Conservation (phyloP, 2,797 vertebrate genomes). For the Taeniopygia guttata region DNA sequence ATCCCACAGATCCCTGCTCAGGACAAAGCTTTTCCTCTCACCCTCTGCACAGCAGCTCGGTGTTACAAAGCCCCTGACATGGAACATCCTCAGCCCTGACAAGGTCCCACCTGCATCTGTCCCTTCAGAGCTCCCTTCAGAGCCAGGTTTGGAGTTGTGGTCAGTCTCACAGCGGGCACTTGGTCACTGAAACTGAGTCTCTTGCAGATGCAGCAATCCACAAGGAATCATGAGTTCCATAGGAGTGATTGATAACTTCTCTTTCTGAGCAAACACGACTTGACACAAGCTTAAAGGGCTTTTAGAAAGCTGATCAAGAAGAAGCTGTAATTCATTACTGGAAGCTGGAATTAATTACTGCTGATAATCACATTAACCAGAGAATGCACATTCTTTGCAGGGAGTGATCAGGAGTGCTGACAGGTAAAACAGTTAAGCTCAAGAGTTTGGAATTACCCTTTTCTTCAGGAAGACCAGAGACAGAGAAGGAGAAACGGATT, state of each 20-base stretch:
- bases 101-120: fast-evolving
- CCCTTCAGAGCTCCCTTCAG: neutral
- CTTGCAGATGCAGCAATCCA: neutral
- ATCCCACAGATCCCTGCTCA: fast-evolving
- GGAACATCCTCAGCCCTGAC: fast-evolving
- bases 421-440: neutral
- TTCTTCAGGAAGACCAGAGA: neutral
- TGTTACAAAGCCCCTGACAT: fast-evolving
- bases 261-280: neutral
- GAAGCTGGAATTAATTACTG: neutral
- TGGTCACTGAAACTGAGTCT: neutral
- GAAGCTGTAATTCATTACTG: neutral
- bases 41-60: neutral
- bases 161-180: fast-evolving
- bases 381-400: neutral
- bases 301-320: neutral
- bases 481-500: neutral
- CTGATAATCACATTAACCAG: neutral
- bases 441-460: fast-evolving
- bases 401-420: neutral
- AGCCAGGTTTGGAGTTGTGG: neutral
- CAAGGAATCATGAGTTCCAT: neutral
- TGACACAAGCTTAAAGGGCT: neutral
- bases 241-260: neutral
- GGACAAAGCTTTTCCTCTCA: neutral